Evolutionary conservation across 2,113 vertebrate species (phyloP).

Genomic region (Diglossa brunneiventris): DNA sequence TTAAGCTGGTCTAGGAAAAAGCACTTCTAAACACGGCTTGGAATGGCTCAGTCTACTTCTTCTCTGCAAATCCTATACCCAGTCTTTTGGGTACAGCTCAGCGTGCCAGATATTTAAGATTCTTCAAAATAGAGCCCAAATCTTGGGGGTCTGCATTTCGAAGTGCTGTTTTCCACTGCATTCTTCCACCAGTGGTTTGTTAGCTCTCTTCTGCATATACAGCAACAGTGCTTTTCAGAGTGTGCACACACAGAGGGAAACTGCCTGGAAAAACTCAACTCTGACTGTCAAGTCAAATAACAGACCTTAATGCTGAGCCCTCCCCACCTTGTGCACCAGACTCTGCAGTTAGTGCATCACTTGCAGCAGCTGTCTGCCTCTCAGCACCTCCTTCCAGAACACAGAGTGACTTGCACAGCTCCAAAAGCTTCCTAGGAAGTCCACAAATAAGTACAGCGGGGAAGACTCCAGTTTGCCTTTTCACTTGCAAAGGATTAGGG

Average conservation of each 20-base stretch:
- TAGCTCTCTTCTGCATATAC: neutral
- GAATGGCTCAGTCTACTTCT: neutral
- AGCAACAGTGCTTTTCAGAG: neutral
- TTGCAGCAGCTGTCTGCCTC: neutral
- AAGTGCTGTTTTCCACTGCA: neutral
- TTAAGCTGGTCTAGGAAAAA: neutral
- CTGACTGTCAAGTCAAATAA: slow-evolving; percentile 18
- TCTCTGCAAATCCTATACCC: neutral
- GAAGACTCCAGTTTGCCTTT: neutral
- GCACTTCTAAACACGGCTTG: neutral
- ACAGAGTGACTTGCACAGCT: neutral
- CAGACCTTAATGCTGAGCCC: neutral
- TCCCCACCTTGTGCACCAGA: neutral
- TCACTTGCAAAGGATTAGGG: neutral
- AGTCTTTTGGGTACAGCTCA: neutral
- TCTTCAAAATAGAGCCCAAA: neutral
- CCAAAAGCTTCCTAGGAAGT: slow-evolving; percentile 19
- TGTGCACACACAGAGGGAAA: neutral
- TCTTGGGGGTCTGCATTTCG: neutral
- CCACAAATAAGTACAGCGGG: neutral
- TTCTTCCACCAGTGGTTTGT: neutral
- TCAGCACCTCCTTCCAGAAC: slow-evolving; percentile 3
- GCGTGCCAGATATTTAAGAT: neutral
- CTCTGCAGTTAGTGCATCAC: neutral
- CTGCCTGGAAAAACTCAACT: neutral